Percentiles rank a stretch among this genome's conserved stretches.
phyloP scores from a whole-genome alignment of 1,140 invertebrate species.

The Pteromalus puparum region DNA sequence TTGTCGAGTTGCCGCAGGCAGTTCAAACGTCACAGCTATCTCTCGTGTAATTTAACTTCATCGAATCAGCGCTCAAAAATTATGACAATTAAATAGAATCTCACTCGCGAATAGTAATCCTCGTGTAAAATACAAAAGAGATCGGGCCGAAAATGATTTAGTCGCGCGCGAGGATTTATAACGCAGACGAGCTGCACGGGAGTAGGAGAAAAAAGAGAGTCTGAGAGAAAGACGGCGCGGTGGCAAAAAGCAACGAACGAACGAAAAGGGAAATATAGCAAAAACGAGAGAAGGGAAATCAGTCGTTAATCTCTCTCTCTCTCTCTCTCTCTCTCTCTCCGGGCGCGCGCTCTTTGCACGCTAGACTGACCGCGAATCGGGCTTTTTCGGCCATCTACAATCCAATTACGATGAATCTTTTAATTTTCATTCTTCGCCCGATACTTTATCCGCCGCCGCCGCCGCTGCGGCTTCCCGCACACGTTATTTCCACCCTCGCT shows the following conservation, averaged over 20 bases:
- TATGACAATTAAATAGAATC: too few species aligned
- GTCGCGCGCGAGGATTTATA: slow-evolving; percentile 62
- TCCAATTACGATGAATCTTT: slow-evolving; percentile 41
- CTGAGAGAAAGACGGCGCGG: slow-evolving; percentile 8
- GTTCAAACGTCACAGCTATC: background rate
- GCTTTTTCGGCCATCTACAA: slow-evolving; percentile 17
- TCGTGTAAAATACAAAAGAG: background rate
- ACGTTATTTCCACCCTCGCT: background rate
- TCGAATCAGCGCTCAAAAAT: slow-evolving; percentile 46
- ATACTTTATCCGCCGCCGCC: background rate
- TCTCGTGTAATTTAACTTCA: slow-evolving; percentile 63
- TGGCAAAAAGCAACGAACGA: slow-evolving; percentile 58
- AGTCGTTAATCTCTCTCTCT: slow-evolving; percentile 61
- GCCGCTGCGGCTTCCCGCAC: background rate
- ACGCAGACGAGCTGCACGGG: background rate
- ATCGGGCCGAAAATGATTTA: slow-evolving; percentile 4
- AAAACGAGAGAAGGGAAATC: slow-evolving; percentile 56
- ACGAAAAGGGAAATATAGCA: slow-evolving; percentile 24
- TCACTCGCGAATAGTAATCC: too few species aligned
- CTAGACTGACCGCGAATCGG: slow-evolving; percentile 41
- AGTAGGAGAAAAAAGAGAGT: background rate
- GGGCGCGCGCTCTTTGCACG: slow-evolving; percentile 35
- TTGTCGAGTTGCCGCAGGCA: slow-evolving; percentile 57
- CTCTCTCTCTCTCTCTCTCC: slow-evolving; percentile 42
- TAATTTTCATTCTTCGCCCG: slow-evolving; percentile 17